A percentile compares a stretch with the other conserved stretches of the same genome.
Evolutionary conservation across 1,140 invertebrate genomes (phyloP).

Genomic region (Lordiphosa stackelbergi): DNA sequence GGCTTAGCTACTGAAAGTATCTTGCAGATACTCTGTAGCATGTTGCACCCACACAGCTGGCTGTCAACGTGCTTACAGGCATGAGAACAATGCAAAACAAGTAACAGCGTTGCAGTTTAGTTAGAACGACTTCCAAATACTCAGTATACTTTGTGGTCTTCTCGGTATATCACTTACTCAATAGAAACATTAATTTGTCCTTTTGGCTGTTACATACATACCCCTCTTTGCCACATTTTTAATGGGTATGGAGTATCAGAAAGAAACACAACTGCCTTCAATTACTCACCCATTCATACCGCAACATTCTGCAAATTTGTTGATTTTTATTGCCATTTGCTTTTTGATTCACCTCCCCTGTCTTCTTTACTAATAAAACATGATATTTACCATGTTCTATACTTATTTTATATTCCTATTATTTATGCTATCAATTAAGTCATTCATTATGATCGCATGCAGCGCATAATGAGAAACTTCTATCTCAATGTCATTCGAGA

Average conservation of each 20-base stretch:
- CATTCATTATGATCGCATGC: conserved; percentile 51
- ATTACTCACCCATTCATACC: conserved; percentile 63
- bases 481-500: conserved; percentile 62
- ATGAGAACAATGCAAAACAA: conserved; percentile 52
- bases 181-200: too few species aligned
- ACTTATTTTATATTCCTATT: conserved; percentile 1
- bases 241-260: too few species aligned
- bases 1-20: conserved; percentile 37
- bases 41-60: conserved; percentile 45
- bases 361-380: neutral
- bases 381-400: conserved; percentile 3
- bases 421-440: conserved; percentile 37
- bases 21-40: conserved; percentile 45
- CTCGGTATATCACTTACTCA: too few species aligned
- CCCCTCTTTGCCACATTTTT: too few species aligned
- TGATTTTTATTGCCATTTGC: too few species aligned
- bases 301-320: conserved; percentile 24
- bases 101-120: too few species aligned
- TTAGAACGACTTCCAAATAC: neutral
- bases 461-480: conserved; percentile 34
- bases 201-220: too few species aligned
- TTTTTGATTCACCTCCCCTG: too few species aligned
- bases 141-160: too few species aligned
- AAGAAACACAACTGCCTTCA: conserved; percentile 24
- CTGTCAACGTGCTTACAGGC: conserved; percentile 64